These are phyloP conservation scores for Sarotherodon lohbergeri DNA, from an alignment of 2,113 vertebrate genomes.

Conservation along the genomic window DNA sequence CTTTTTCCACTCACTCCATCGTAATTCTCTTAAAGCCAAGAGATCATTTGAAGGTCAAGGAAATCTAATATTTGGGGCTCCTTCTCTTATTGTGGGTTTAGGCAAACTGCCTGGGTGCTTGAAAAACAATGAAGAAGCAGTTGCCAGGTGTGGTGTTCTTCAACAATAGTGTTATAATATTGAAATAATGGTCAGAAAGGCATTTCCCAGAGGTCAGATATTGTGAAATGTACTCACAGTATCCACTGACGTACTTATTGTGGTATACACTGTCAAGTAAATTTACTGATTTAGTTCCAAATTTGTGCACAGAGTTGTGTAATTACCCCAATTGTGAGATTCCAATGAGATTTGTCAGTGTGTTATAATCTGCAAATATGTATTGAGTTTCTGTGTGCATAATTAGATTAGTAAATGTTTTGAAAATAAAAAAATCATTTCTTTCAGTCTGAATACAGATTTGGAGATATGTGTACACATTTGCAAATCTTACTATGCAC, in stretches of 20 bases:
- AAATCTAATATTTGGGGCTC: not conserved
- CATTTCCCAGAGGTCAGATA: not conserved
- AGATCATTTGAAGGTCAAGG: not conserved
- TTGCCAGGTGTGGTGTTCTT: not conserved
- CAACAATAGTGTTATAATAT: not conserved
- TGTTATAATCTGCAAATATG: not conserved
- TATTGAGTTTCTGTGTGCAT: not conserved
- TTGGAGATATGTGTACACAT: not conserved
- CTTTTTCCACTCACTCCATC: not conserved
- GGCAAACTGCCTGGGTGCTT: not conserved
- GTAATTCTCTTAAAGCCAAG: not conserved
- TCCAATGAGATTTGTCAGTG: not conserved
- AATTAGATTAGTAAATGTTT: not conserved
- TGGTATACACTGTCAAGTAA: not conserved
- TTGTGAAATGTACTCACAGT: not conserved
- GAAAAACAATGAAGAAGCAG: not conserved
- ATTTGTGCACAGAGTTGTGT: not conserved
- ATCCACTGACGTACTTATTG: not conserved
- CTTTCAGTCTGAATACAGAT: not conserved
- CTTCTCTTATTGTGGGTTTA: not conserved
- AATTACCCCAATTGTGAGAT: not conserved
- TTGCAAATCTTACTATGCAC: not conserved
- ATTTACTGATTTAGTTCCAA: not conserved
- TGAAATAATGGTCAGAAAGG: not conserved
- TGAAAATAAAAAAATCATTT: not conserved